phyloP scores from a whole-genome alignment of 2,113 vertebrate species.

The Seriola rivoliana region DNA sequence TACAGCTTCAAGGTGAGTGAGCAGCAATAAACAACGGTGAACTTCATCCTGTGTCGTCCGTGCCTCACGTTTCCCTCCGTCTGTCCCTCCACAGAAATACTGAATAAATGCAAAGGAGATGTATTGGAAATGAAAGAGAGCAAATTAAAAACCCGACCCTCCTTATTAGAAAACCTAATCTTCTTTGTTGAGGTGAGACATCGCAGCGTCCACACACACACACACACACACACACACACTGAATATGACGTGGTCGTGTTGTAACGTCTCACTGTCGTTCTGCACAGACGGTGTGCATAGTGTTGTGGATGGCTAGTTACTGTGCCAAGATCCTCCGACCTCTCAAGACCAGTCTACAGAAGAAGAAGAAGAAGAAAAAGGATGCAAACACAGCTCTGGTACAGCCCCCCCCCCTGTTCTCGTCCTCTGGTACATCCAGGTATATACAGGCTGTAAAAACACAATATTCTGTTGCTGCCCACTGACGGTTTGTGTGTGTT shows the following conservation, averaged over 20 bases:
- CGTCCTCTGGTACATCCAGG: too few relatives aligned
- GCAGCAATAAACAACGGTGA: background rate
- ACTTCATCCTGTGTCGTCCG: rapidly evolving
- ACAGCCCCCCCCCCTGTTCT: conserved; percentile 20
- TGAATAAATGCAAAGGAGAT: conserved; percentile 94
- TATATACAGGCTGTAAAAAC: too few relatives aligned
- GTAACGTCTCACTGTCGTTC: background rate
- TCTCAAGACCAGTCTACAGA: conserved; percentile 95
- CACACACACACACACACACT: too few relatives aligned
- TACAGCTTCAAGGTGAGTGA: conserved; percentile 92
- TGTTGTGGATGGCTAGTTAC: conserved; percentile 92
- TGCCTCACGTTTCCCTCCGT: conserved; percentile 16
- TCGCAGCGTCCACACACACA: background rate
- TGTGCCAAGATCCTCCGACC: conserved; percentile 92
- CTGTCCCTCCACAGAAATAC: conserved; percentile 86
- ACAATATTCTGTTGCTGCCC: background rate
- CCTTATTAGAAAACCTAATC: conserved; percentile 92
- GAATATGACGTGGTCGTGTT: background rate
- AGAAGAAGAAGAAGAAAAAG: conserved; percentile 99
- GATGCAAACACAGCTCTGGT: conserved; percentile 89
- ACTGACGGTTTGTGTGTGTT: conserved; percentile 27
- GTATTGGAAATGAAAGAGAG: conserved; percentile 90
- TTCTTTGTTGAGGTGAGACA: conserved; percentile 96
- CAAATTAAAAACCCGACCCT: conserved; percentile 88
- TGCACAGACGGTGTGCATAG: conserved; percentile 89